Evolutionary conservation across 2,888 invertebrate genomes (phyloP).

Genomic region (Hypercompe scribonia): DNA sequence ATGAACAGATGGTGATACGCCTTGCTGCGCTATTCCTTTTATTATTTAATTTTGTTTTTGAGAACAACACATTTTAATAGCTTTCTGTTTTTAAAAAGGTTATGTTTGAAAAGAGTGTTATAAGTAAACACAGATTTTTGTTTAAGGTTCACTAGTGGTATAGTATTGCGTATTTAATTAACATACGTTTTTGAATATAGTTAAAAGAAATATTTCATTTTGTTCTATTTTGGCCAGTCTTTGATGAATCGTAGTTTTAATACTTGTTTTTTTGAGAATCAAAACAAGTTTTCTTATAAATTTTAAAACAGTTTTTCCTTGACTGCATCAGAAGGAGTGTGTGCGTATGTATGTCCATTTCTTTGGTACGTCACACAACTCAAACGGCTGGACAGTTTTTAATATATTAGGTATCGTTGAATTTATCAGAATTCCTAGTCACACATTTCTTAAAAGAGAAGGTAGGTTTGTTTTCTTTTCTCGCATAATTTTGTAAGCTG

Average conservation of each 20-base stretch:
- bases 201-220: too few species aligned
- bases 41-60: slow-evolving; percentile 21
- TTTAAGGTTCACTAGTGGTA: not conserved
- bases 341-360: too few species aligned
- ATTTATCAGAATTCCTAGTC: too few species aligned
- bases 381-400: too few species aligned
- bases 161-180: not conserved
- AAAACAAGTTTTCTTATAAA: not conserved
- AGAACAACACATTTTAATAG: slow-evolving; percentile 10
- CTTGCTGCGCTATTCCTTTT: slow-evolving; percentile 12
- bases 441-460: too few species aligned
- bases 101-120: not conserved
- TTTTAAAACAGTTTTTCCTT: too few species aligned
- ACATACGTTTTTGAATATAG: not conserved
- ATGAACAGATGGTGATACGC: slow-evolving; percentile 43
- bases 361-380: too few species aligned
- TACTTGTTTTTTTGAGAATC: not conserved
- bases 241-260: not conserved
- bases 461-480: too few species aligned
- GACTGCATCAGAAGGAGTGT: too few species aligned
- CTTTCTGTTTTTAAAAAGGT: not conserved
- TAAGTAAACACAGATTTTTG: not conserved
- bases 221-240: too few species aligned
- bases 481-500: too few species aligned
- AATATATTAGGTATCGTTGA: too few species aligned